Evolutionary conservation across 2,888 invertebrate species (phyloP), one percentile per base, ranked within the genome.

Genomic region (Agriopis leucophaearia): DNA sequence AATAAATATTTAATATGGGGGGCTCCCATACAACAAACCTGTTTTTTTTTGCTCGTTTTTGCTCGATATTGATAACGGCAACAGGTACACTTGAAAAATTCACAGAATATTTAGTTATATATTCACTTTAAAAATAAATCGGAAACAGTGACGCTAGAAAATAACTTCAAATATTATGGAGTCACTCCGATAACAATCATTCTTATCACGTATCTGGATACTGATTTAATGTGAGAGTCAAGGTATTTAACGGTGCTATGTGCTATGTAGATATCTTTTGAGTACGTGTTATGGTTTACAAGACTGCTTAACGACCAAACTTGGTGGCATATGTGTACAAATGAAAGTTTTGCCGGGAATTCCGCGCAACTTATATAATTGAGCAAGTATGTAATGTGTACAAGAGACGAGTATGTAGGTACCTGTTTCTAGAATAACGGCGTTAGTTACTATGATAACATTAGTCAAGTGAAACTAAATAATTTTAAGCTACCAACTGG

Each of bases 221-320:
- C 40, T 66, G 63, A 69, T 62, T 69, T 65, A 72, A 69, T 64
- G 72, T 72, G 67, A 66, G 69, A 69, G 64, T 54, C 62, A 55
- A 45, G 42, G 58, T 66, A 66, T 63, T 62, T 66, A 70, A 63
- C 69, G 57, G 63, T 52, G 56, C 35, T 61, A 56, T 60, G 63
- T 40, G 36, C 38, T 57, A 62, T 58, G 69, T 47, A 62, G 64
- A 65, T 64, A 56, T 54, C 54, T 56, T 59, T 59, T 56, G 47
- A 62, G 59, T 55, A 70, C 69, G 69, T 70, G 69, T 63, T 66
- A 59, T 42, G 69, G 69, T 61, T 69, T 56, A 57, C 56, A 56
- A 64, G 44, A 64, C 51, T 64, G 63, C 54, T 62, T 63, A 50
- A 66, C 52, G 60, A 56, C 55, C 12, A 55, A 66, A 62, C 62